Evolutionary conservation across 2,797 vertebrate genomes (phyloP), one percentile per base, ranked within the genome.

Genomic region (Halcyon badia): DNA sequence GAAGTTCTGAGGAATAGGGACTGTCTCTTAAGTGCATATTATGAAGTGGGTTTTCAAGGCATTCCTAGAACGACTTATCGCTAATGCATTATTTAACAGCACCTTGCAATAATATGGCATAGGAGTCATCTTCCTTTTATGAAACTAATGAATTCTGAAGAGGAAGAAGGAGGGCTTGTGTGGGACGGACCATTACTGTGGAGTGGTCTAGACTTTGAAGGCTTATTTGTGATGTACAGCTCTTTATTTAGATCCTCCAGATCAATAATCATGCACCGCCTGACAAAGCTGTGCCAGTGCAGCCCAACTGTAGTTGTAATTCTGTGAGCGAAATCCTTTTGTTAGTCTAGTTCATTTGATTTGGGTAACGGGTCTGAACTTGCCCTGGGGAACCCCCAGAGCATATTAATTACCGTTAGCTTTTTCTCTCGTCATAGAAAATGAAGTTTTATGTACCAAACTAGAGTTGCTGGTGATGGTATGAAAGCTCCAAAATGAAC

Each of bases 41-140:
- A 22, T 9, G 37, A 46, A 93, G 90, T 73, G 61, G 62, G 61
- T 79, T 93, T 84, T 84, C 81, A 92, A 87, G 83, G 86, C 88
- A 87, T 96, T 96, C 94, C 88, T 95, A 66, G 86, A 97, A 49
- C 88, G 69, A 31, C 77, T 92, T 93, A 86, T 73, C 1, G 4
- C 92, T 93, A 66, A 90, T 94, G 90, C 58, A 94, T 96, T 95
- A 94, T 95, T 92, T 72, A 96, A 44, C 60, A 94, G 90, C 48
- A 62, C 46, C 62, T 94, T 65, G 56, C 33, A 92, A 92, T 89
- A 90, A 70, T 94, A 33, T 21, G 28, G 18, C 24, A 39, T 30
- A 71, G 44, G 52, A 92, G 44, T 83, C 83, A 58, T 76, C 86
- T 79, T 76, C 80, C 62, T 77, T 79, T 75, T 64, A 58, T 84